Percentiles rank a stretch among this genome's conserved stretches.
Conservation (phyloP, 2,113 vertebrate genomes). For the Tringa solitaria region DNA sequence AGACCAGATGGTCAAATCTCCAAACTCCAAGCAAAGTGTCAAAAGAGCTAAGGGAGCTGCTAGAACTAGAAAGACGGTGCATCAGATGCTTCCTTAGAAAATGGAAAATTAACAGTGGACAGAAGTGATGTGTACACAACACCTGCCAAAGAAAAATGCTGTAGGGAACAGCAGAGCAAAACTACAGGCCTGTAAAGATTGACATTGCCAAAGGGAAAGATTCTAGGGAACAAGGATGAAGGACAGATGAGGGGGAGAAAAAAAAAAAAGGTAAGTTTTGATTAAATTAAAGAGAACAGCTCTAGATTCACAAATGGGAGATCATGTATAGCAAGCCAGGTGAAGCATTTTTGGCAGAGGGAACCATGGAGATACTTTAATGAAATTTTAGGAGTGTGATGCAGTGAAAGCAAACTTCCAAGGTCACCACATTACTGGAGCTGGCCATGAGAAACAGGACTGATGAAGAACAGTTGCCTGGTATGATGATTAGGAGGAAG, state of each 20-base stretch:
- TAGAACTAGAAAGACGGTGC: neutral
- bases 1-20: slow-evolving; percentile 3
- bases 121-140: neutral
- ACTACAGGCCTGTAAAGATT: neutral
- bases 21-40: neutral
- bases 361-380: neutral
- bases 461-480: neutral
- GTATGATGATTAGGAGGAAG: neutral
- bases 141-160: neutral
- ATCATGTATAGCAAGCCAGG: neutral
- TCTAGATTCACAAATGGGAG: neutral
- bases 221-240: neutral
- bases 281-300: neutral
- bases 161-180: neutral
- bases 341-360: neutral
- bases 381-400: neutral
- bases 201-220: neutral
- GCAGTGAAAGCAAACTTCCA: neutral
- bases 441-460: neutral
- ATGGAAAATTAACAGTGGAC: neutral
- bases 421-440: neutral
- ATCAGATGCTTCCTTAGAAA: neutral
- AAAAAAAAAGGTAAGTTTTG: neutral
- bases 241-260: neutral
- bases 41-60: neutral